Evolutionary conservation across 1,140 invertebrate species (phyloP), one percentile per base, ranked within the genome.

Genomic region (Anastrepha ludens): DNA sequence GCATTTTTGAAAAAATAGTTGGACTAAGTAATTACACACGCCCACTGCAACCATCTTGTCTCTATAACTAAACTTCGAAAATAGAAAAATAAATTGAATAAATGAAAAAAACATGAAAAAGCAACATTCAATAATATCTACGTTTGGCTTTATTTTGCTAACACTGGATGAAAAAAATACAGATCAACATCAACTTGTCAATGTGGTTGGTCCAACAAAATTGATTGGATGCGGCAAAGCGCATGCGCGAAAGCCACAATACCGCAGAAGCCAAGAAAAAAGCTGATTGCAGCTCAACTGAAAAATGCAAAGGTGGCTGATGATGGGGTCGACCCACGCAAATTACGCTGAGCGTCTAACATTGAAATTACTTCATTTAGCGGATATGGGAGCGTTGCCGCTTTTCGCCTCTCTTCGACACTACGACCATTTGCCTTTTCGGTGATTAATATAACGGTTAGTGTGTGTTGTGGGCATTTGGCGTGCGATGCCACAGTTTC

Each of bases 401-500:
- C 39, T 41, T 47, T 47, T 13, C 3, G 41, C 41, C 29, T 13
- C 67, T 17, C 67, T 74, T 47, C 67, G 13, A 47, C 67, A 74
- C 15, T 7, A 20, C 11, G 64, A 13, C 29, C 4, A 13, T 44
- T 74, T 13, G 67, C 11, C 67, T 74, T 74, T 74, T 74, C 13
- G 39, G 13, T 41, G 5, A 74, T 74, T 47, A 74, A 44, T 74
- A 74, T 74, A 17, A 74, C 67, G 67, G 67, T 74, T 74, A 74
- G 13, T n/a, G 67, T 13, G 2, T 67, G 65, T 41, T 74, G 41
- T 44, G 39, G 39, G 39, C 11, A 74, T 47, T 47, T 47, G 13
- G 67, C 6, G 4, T 6, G 67, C 39, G 7, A 44, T 47, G 39
- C 41, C 5, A 74, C 67, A 44, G 41, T 47, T 74, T 74, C 67